Evolutionary conservation across 2,888 invertebrate genomes (phyloP).

Genomic region (Dicyrtoma fusca): DNA sequence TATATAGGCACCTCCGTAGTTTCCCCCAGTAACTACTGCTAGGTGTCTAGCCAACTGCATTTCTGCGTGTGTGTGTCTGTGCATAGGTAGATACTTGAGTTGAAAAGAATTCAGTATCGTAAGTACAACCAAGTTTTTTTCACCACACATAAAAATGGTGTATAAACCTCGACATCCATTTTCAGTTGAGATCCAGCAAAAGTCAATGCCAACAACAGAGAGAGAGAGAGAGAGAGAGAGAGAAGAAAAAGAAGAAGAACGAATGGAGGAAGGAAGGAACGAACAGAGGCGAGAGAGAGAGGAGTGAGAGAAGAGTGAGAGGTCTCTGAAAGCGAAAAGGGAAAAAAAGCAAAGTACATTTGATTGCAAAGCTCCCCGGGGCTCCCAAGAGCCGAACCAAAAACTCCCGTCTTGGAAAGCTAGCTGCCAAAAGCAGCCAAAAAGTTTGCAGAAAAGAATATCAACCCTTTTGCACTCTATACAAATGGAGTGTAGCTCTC

Average conservation of each 20-base stretch:
- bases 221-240: constrained; percentile 39
- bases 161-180: no score
- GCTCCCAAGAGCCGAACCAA: constrained; percentile 29
- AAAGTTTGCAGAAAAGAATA: constrained; percentile 41
- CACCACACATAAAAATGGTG: background rate
- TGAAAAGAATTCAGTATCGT: no score
- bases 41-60: no score
- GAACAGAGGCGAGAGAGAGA: constrained; percentile 22
- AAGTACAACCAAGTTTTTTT: background rate
- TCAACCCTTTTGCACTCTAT: constrained; percentile 39
- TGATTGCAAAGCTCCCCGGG: constrained; percentile 45
- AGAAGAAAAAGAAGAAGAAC: constrained; percentile 39
- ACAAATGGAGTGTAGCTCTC: constrained; percentile 4
- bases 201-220: constrained; percentile 14
- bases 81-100: no score
- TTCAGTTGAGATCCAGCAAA: no score
- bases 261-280: constrained; percentile 39
- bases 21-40: no score
- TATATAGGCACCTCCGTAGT: no score
- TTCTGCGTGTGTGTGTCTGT: no score
- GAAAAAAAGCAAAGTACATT: constrained; percentile 41
- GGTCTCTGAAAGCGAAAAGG: background rate
- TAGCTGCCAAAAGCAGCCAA: constrained; percentile 43
- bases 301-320: constrained; percentile 21
- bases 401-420: constrained; percentile 28